phyloP scores from a whole-genome alignment of 2,888 invertebrate genomes.

The Artemia sinica region DNA sequence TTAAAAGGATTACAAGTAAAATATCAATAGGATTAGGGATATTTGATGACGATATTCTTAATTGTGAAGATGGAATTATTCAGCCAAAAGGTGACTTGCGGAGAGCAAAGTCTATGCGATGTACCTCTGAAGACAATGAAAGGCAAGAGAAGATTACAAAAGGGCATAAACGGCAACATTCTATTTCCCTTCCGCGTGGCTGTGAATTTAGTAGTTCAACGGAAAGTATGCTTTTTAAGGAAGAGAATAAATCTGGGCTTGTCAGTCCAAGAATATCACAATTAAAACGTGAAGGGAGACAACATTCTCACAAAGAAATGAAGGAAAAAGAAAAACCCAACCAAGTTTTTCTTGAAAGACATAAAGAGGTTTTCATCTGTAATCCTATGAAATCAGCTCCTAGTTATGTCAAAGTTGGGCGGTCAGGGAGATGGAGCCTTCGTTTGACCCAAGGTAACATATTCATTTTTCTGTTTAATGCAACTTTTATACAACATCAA shows the following conservation, averaged over 20 bases:
- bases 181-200: background rate
- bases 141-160: background rate
- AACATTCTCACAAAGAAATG: background rate
- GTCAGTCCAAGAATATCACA: slow-evolving; percentile 9
- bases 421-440: background rate
- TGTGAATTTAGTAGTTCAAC: background rate
- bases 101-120: background rate
- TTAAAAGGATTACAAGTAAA: slow-evolving; percentile 10
- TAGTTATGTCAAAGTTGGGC: background rate
- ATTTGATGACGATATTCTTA: background rate
- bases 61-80: background rate
- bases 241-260: background rate
- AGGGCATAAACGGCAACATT: slow-evolving; percentile 6
- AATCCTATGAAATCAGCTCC: background rate
- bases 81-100: background rate
- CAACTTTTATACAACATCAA: too few species aligned
- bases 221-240: background rate
- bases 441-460: background rate
- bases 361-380: background rate
- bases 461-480: too few species aligned
- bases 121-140: background rate
- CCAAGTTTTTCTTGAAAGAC: background rate
- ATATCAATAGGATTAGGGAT: slow-evolving; percentile 6
- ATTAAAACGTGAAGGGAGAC: background rate
- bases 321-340: background rate